Evolutionary conservation across 2,888 invertebrate genomes (phyloP).

Genomic region (Leptinotarsa tumamoca): DNA sequence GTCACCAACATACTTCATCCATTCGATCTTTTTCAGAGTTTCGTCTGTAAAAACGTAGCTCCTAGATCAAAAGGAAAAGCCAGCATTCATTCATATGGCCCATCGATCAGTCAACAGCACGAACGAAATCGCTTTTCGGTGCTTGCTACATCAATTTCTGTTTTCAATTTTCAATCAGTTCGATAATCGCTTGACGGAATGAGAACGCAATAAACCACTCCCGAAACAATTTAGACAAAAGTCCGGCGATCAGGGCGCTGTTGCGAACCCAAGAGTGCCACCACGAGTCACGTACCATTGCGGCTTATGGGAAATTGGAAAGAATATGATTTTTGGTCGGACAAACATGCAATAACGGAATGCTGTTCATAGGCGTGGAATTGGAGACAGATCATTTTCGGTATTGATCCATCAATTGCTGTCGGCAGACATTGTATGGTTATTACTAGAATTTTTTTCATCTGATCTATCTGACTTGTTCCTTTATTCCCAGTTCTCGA

Average conservation of each 20-base stretch:
- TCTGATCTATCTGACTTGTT: too few relatives aligned
- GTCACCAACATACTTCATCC: too few relatives aligned
- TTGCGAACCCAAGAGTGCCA: neutral
- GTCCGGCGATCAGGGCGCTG: neutral
- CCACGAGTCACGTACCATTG: neutral
- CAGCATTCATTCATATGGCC: too few relatives aligned
- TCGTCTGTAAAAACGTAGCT: too few relatives aligned
- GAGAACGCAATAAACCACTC: conserved; percentile 1
- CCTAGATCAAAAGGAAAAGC: too few relatives aligned
- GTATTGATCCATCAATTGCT: neutral
- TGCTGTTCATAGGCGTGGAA: conserved; percentile 1
- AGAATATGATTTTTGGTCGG: conserved; percentile 12
- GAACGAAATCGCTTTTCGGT: neutral
- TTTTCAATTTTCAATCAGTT: conserved; percentile 10
- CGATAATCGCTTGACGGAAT: neutral
- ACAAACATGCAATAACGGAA: conserved; percentile 4
- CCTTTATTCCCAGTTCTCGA: too few relatives aligned
- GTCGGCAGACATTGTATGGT: too few relatives aligned
- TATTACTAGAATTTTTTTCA: too few relatives aligned
- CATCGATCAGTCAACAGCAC: neutral
- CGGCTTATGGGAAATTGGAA: conserved; percentile 6
- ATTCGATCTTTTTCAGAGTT: too few relatives aligned
- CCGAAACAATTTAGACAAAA: conserved; percentile 13
- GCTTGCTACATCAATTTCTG: neutral
- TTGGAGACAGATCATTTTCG: too few relatives aligned